A percentile compares a stretch with the other conserved stretches of the same genome.
Conservation (phyloP, 2,797 vertebrate species). For the Sebastiscus albofasciatus region DNA sequence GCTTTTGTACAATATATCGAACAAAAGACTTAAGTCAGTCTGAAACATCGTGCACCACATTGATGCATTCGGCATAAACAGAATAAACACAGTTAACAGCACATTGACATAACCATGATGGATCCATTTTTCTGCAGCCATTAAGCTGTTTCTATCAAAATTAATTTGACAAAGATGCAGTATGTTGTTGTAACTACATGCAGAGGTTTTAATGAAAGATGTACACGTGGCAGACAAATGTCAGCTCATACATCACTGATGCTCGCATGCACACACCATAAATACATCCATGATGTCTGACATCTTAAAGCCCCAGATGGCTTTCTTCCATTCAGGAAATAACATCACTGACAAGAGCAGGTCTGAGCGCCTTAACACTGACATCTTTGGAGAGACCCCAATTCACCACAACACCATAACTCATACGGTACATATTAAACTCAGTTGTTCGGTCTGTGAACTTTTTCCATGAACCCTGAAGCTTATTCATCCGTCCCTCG, state of each 20-base stretch:
- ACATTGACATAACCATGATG: neutral
- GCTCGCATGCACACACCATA: neutral
- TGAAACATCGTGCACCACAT: neutral
- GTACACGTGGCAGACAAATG: slow-evolving; percentile 14
- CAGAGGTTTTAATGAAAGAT: neutral
- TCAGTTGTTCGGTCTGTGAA: slow-evolving; percentile 59
- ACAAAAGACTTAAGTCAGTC: neutral
- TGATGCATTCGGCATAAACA: neutral
- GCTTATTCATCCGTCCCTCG: slow-evolving; percentile 41
- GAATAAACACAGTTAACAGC: neutral
- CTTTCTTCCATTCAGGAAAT: slow-evolving; percentile 56
- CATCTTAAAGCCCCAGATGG: slow-evolving; percentile 39
- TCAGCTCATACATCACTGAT: neutral
- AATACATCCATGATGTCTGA: slow-evolving; percentile 34
- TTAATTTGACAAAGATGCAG: neutral
- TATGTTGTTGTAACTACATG: neutral
- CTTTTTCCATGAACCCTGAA: slow-evolving; percentile 65
- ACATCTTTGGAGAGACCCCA: slow-evolving; percentile 42
- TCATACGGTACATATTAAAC: slow-evolving; percentile 56
- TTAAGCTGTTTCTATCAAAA: neutral
- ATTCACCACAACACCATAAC: slow-evolving; percentile 61
- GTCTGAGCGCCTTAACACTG: slow-evolving; percentile 26
- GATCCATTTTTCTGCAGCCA: neutral
- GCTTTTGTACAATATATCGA: neutral
- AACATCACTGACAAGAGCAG: slow-evolving; percentile 37